Evolutionary conservation across 2,797 vertebrate species (phyloP), one percentile per base, ranked within the genome.

Genomic region (Glossophaga mutica): DNA sequence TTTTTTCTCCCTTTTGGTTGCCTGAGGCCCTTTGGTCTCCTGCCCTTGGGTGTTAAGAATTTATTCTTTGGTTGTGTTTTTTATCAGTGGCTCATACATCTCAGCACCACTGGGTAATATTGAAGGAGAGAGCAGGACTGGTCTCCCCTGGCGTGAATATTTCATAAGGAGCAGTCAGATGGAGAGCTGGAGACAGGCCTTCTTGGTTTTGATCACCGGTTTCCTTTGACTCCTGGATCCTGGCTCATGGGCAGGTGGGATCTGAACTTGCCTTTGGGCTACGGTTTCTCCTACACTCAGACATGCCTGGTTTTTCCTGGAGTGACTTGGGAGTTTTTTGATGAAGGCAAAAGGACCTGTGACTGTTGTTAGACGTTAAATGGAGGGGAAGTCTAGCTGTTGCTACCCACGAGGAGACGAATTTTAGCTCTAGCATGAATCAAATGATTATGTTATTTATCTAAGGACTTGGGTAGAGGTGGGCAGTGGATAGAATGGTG

Each of bases 351-450:
- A 87, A 85, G 70, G 48, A 78, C n/a, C 19, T 39, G 19, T 94
- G 39, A 52, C 24, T 70, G 14, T 87, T 44, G 6, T 78, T 15
- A 18, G 37, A 76, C 74, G 50, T 76, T 90, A 91, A 74, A 11
- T 22, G 42, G 46, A 74, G 22, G 9, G 32, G 9, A 32, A 55
- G 9, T 74, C 70, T n/a, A 22, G 26, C 34, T 65, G 6, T 65
- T 52, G 19, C 48, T 91, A 24, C 50, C 50, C 48, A 83, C 8
- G 3, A 32, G 22, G 83, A 90, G 59, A 67, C 83, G 88, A 50
- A 92, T 86, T 86, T 88, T 79, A 59, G 82, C 68, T 94, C 90
- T 55, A 74, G 87, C 59, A n/a, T 78, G 50, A 82, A 83, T 86
- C 81, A 52, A 52, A 19, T 83, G 42, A 46, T 83, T 48, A 39